phyloP scores from a whole-genome alignment of 2,797 vertebrate genomes.

The Poeciliopsis turneri region DNA sequence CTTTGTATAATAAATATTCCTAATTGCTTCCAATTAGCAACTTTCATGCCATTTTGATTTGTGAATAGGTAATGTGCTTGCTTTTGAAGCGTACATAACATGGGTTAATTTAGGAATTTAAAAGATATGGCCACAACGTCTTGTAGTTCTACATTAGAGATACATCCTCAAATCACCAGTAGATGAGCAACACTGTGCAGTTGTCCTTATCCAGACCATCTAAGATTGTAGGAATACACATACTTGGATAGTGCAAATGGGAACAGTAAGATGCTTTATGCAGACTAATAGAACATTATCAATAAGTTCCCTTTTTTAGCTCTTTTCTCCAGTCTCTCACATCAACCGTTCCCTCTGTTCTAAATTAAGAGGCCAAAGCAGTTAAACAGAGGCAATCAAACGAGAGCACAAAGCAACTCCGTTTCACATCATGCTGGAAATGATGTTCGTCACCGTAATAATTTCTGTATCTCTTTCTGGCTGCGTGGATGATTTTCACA shows the following conservation, averaged over 20 bases:
- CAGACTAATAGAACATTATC: slow-evolving; percentile 14
- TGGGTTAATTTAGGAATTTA: slow-evolving; percentile 19
- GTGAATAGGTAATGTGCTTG: background rate
- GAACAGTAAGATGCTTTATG: slow-evolving; percentile 3
- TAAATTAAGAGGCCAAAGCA: slow-evolving; percentile 28
- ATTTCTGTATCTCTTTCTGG: slow-evolving; percentile 42
- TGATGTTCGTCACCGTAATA: slow-evolving; percentile 49
- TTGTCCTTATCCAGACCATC: slow-evolving; percentile 9
- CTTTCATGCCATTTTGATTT: background rate
- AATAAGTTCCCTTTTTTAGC: slow-evolving; percentile 17
- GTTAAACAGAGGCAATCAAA: slow-evolving; percentile 40
- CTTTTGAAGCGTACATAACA: background rate
- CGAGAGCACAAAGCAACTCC: slow-evolving; percentile 38
- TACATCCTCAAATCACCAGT: slow-evolving; percentile 55
- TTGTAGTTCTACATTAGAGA: slow-evolving; percentile 40
- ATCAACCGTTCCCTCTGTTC: background rate
- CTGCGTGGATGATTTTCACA: slow-evolving; percentile 55
- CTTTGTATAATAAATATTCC: slow-evolving; percentile 4
- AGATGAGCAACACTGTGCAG: slow-evolving; percentile 46
- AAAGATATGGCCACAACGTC: slow-evolving; percentile 27
- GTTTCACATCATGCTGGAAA: slow-evolving; percentile 34
- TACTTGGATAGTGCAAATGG: slow-evolving; percentile 8
- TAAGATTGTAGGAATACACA: slow-evolving; percentile 23
- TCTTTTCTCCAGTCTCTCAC: slow-evolving; percentile 7
- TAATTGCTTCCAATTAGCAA: background rate